Evolutionary conservation across 2,113 vertebrate species (phyloP).

Genomic region (Platycercus adscitus): DNA sequence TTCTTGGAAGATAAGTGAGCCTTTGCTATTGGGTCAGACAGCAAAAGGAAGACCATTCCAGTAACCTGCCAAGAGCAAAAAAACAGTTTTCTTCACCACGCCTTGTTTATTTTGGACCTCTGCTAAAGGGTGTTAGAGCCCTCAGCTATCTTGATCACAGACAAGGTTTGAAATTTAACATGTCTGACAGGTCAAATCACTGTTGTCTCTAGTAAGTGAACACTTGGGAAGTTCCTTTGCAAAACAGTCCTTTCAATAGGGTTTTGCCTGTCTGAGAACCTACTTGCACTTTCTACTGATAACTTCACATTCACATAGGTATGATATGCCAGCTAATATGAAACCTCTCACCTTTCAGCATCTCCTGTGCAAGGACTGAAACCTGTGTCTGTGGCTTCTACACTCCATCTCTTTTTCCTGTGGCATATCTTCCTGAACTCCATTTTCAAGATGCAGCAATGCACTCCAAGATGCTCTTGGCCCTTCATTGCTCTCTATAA

Average conservation of each 20-base stretch:
- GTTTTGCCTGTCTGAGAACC: background rate
- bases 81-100: background rate
- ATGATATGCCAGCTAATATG: background rate
- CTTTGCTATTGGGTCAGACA: background rate
- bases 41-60: constrained; percentile 2
- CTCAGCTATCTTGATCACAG: background rate
- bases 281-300: background rate
- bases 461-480: background rate
- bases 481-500: background rate
- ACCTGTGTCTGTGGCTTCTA: background rate
- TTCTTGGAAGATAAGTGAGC: background rate
- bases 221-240: background rate
- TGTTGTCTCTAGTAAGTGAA: background rate
- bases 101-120: background rate
- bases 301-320: background rate
- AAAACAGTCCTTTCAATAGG: background rate
- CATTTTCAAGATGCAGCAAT: background rate
- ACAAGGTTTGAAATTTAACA: background rate
- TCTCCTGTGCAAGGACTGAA: background rate
- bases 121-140: background rate
- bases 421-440: background rate
- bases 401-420: background rate
- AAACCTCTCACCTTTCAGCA: background rate
- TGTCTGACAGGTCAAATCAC: background rate
- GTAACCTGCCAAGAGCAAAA: background rate